These are phyloP conservation scores for Hyalella azteca DNA, from an alignment of 2,888 invertebrate genomes.

Conservation along the genomic window DNA sequence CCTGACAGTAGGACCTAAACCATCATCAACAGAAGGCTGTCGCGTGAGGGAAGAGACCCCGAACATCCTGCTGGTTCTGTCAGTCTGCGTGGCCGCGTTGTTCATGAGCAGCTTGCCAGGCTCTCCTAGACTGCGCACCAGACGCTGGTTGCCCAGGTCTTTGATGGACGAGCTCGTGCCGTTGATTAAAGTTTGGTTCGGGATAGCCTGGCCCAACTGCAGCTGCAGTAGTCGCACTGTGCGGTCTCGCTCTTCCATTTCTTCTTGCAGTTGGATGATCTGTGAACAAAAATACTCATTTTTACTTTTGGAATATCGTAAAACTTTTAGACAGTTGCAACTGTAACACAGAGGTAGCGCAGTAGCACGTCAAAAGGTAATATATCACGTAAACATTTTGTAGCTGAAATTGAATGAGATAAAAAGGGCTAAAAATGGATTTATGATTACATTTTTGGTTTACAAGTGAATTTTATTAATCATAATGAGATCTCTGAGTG, in stretches of 20 bases:
- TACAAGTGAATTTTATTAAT: no score
- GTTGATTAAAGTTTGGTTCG: neutral
- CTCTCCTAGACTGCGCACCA: neutral
- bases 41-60: slow-evolving; percentile 41
- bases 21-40: slow-evolving; percentile 55
- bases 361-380: no score
- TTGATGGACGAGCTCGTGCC: neutral
- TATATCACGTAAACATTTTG: no score
- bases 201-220: no score
- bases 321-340: no score
- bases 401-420: no score
- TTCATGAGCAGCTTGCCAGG: neutral
- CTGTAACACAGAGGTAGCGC: no score
- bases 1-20: slow-evolving; percentile 57
- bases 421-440: no score
- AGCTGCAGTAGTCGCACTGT: slow-evolving; percentile 80
- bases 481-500: no score
- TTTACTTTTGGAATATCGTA: no score
- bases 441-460: no score
- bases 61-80: slow-evolving; percentile 38
- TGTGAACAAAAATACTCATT: no score
- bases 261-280: slow-evolving; percentile 69
- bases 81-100: slow-evolving; percentile 56
- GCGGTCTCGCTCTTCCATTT: slow-evolving; percentile 85
- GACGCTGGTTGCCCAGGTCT: neutral